These are phyloP conservation scores for Thaumatotibia leucotreta DNA, from an alignment of 1,140 invertebrate genomes.

Conservation along the genomic window DNA sequence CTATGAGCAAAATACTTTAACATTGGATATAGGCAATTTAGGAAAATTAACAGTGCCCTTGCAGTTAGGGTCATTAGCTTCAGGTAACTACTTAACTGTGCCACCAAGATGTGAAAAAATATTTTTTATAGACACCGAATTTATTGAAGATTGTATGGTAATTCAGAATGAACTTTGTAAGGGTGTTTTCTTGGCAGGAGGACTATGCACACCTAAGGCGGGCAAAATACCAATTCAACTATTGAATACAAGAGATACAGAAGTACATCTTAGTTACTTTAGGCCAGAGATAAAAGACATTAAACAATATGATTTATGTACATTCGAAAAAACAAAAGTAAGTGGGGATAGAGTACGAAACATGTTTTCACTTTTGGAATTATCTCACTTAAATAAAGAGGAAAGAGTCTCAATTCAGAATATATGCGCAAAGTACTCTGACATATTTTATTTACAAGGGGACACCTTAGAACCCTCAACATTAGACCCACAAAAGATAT, in stretches of 20 bases:
- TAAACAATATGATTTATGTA: neutral
- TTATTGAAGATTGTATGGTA: neutral
- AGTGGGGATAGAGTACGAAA: neutral
- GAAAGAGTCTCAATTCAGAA: neutral
- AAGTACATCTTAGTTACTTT: conserved; percentile 2
- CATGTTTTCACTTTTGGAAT: neutral
- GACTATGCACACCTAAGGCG: neutral
- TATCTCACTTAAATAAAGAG: neutral
- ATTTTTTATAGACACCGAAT: neutral
- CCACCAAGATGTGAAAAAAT: conserved; percentile 12
- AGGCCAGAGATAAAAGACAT: neutral
- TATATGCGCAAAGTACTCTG: too few species aligned
- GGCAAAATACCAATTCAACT: neutral
- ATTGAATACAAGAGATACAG: conserved; percentile 10
- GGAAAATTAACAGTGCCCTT: neutral
- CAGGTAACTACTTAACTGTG: neutral
- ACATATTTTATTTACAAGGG: neutral
- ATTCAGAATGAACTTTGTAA: neutral
- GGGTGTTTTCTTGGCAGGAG: neutral
- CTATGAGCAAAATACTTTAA: neutral
- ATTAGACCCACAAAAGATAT: too few species aligned
- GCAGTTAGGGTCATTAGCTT: neutral
- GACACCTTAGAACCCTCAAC: neutral
- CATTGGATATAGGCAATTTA: neutral
- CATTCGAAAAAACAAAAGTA: neutral